Evolutionary conservation across 2,888 invertebrate genomes (phyloP).

Genomic region (Calephelis perditalis): DNA sequence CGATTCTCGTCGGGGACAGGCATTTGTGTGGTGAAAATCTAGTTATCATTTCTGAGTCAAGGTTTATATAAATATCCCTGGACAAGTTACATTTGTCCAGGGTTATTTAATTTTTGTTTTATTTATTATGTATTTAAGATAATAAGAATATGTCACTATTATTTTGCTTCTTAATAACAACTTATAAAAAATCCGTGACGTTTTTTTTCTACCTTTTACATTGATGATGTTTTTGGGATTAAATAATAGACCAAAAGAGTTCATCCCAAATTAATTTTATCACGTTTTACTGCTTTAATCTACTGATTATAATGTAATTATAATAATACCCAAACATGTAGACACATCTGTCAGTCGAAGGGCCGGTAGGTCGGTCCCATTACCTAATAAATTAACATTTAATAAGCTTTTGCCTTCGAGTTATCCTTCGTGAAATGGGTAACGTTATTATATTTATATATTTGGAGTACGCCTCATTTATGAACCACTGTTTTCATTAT

Average conservation of each 20-base stretch:
- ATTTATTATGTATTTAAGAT: too few relatives aligned
- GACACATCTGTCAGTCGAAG: slow-evolving; percentile 49
- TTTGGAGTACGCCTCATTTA: slow-evolving; percentile 50
- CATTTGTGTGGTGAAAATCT: too few relatives aligned
- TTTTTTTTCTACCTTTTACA: too few relatives aligned
- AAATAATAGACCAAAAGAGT: background rate
- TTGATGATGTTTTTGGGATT: too few relatives aligned
- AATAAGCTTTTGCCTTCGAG: slow-evolving; percentile 43
- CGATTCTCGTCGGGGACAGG: too few relatives aligned
- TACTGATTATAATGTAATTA: slow-evolving; percentile 1
- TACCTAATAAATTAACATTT: slow-evolving; percentile 58
- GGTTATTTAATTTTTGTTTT: too few relatives aligned
- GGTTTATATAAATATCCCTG: too few relatives aligned
- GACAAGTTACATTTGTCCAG: too few relatives aligned
- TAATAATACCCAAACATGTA: slow-evolving; percentile 13
- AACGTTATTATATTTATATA: slow-evolving; percentile 53
- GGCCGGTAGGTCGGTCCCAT: slow-evolving; percentile 36
- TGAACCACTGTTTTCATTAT: slow-evolving; percentile 43
- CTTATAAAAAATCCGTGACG: too few relatives aligned
- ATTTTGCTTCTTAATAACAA: too few relatives aligned
- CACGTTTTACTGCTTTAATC: background rate
- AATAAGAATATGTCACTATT: too few relatives aligned
- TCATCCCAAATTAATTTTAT: slow-evolving; percentile 3
- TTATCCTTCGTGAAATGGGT: slow-evolving; percentile 48
- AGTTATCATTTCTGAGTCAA: too few relatives aligned